phyloP scores from a whole-genome alignment of 2,888 invertebrate genomes.

The Chelonus formosanus region DNA sequence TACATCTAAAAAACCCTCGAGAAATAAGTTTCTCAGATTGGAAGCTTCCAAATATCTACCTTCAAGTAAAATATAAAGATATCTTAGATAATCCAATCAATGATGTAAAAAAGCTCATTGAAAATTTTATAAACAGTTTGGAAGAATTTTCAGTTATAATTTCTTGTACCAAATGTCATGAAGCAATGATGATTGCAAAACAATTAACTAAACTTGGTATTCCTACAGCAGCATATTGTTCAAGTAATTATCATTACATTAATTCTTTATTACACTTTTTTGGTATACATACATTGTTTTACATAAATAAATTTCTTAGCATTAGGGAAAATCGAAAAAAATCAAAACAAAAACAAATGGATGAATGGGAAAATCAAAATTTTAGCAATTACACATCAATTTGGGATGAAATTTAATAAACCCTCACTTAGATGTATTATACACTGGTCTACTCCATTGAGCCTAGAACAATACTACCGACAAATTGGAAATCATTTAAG shows the following conservation, averaged over 20 bases:
- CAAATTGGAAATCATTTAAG: slow-evolving; percentile 2
- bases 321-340: not conserved
- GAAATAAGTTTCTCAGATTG: not conserved
- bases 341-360: slow-evolving; percentile 5
- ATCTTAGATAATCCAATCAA: slow-evolving; percentile 3
- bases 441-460: slow-evolving; percentile 14
- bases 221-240: slow-evolving; percentile 2
- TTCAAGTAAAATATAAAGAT: slow-evolving; percentile 13
- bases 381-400: slow-evolving; percentile 3
- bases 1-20: slow-evolving; percentile 3
- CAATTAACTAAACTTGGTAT: slow-evolving; percentile 2
- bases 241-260: not conserved
- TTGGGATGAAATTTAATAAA: not conserved
- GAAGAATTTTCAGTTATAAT: slow-evolving; percentile 2
- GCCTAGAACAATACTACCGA: slow-evolving; percentile 4
- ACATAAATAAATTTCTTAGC: not conserved
- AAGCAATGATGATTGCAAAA: slow-evolving; percentile 4
- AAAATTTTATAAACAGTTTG: not conserved
- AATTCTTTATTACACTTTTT: not conserved
- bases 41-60: slow-evolving; percentile 2
- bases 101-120: not conserved
- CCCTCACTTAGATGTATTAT: slow-evolving; percentile 4
- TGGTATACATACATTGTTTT: not conserved
- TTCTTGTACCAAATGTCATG: slow-evolving; percentile 5
- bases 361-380: not conserved